Conservation (phyloP, 2,797 vertebrate genomes). For the Silurus aristotelis region DNA sequence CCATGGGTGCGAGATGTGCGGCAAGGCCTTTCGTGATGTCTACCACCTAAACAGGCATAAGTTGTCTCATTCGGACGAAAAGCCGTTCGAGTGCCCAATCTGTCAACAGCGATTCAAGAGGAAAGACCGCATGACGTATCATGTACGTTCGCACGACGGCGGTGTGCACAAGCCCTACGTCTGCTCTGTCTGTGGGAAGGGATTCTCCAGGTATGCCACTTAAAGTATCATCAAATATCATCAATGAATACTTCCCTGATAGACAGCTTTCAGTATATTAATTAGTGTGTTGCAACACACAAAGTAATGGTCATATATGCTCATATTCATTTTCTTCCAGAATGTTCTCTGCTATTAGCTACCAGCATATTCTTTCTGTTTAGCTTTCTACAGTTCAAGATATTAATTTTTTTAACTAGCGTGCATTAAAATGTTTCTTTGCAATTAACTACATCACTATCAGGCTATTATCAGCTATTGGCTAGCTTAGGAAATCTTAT, state of each 20-base stretch:
- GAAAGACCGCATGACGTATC: constrained; percentile 99
- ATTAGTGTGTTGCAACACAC: background rate
- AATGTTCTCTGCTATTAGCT: background rate
- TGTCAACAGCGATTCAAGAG: constrained; percentile 99
- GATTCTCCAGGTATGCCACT: constrained; percentile 90
- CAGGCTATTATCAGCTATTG: background rate
- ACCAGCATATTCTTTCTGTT: background rate
- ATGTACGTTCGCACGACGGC: constrained; percentile 96
- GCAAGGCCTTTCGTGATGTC: constrained; percentile 97
- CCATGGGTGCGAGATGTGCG: constrained; percentile 98
- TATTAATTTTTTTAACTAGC: too few species aligned
- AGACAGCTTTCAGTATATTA: background rate
- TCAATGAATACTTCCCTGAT: background rate
- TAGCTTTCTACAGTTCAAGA: background rate
- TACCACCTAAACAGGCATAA: constrained; percentile 99
- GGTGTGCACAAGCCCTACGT: constrained; percentile 98
- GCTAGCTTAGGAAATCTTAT: background rate
- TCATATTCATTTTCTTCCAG: background rate
- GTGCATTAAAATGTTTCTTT: too few species aligned
- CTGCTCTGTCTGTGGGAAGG: constrained; percentile 98
- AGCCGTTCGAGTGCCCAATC: constrained; percentile 97
- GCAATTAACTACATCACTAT: too few species aligned
- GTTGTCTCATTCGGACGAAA: constrained; percentile 97
- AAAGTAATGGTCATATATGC: background rate
- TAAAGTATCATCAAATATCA: background rate